These are phyloP conservation scores for Notamacropus eugenii DNA, from an alignment of 2,797 vertebrate genomes.

Conservation along the genomic window DNA sequence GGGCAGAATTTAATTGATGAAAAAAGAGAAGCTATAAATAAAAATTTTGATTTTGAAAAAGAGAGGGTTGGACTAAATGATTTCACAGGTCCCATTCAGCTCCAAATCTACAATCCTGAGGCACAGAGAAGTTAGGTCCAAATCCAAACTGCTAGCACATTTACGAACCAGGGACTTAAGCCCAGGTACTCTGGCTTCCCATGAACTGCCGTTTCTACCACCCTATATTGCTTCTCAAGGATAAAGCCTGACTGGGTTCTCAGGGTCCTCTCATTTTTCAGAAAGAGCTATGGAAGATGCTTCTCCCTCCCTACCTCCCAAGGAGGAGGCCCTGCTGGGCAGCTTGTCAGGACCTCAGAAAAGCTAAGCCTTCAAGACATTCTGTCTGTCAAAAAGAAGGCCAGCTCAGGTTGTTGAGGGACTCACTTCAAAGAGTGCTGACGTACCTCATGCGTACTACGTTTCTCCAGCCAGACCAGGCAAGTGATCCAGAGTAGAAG, in stretches of 20 bases:
- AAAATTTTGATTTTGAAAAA: not conserved
- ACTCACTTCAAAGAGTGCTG: not conserved
- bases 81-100: not conserved
- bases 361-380: not conserved
- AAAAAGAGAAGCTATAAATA: not conserved
- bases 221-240: not conserved
- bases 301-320: not conserved
- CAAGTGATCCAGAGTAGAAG: not conserved
- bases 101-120: not conserved
- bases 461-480: not conserved
- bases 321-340: not conserved
- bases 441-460: not conserved
- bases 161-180: not conserved
- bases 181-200: not conserved
- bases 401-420: not conserved
- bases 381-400: not conserved
- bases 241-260: not conserved
- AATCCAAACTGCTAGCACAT: not conserved
- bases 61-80: not conserved
- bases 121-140: not conserved
- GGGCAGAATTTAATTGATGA: not conserved
- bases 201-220: not conserved
- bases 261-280: not conserved
- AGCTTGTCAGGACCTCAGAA: not conserved
- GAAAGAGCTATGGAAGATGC: not conserved